Conservation (phyloP, 2,113 vertebrate genomes). For the Limanda limanda region DNA sequence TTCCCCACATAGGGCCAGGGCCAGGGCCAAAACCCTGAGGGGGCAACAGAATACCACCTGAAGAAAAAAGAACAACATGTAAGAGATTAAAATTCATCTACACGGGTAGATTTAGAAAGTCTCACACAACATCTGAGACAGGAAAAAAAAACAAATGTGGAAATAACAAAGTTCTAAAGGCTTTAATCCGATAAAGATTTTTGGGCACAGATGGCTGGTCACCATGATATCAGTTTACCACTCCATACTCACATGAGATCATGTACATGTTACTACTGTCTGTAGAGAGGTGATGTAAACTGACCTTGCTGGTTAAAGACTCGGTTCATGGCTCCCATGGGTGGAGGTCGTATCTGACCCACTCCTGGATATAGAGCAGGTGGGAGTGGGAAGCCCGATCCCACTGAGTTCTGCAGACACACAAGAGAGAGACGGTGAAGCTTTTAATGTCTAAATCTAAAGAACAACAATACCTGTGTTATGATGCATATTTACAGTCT, state of each 20-base stretch:
- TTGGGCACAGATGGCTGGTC: too few species aligned
- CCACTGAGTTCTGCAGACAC: conserved; percentile 86
- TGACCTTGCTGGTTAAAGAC: conserved; percentile 76
- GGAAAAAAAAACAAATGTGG: too few species aligned
- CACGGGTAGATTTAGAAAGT: not conserved
- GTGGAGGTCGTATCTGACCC: conserved; percentile 82
- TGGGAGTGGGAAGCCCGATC: conserved; percentile 87
- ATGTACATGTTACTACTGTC: not conserved
- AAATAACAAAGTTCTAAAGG: too few species aligned
- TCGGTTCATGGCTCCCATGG: conserved; percentile 83
- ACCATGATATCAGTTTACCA: too few species aligned
- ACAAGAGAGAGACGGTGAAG: not conserved
- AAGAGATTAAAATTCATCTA: not conserved
- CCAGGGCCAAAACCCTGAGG: conserved; percentile 84
- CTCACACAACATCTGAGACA: not conserved
- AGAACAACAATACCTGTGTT: not conserved
- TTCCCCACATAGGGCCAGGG: conserved; percentile 86
- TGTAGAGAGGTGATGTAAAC: not conserved
- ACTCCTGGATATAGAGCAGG: conserved; percentile 88
- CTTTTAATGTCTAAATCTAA: not conserved
- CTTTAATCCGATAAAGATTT: too few species aligned
- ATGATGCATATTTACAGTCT: not conserved
- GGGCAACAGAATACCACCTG: conserved; percentile 84
- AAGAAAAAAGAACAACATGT: not conserved
- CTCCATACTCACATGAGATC: too few species aligned